Evolutionary conservation across 2,888 invertebrate genomes (phyloP).

Genomic region (Meteorus colon): DNA sequence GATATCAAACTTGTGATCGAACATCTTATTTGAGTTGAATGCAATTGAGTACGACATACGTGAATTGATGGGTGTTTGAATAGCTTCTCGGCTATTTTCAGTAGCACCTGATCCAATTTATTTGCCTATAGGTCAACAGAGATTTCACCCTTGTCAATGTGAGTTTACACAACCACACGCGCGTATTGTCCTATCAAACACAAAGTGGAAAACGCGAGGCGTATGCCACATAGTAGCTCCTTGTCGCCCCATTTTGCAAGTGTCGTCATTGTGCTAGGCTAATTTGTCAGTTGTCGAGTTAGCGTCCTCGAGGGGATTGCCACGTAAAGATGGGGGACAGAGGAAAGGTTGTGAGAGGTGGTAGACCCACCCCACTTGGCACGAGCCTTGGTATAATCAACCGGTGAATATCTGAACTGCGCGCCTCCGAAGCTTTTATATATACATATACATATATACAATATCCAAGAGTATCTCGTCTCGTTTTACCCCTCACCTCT

Average conservation of each 20-base stretch:
- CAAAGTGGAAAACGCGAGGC: constrained; percentile 55
- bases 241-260: constrained; percentile 73
- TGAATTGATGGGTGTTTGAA: constrained; percentile 9
- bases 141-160: constrained; percentile 11
- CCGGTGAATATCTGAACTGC: constrained; percentile 72
- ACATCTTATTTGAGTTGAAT: neutral
- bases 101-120: constrained; percentile 37
- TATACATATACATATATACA: constrained; percentile 34
- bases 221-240: constrained; percentile 48
- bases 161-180: constrained; percentile 11
- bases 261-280: constrained; percentile 72
- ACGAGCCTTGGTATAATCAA: constrained; percentile 65
- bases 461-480: constrained; percentile 41
- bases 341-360: constrained; percentile 26
- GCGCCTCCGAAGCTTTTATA: constrained; percentile 56
- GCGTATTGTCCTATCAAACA: constrained; percentile 56
- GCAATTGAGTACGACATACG: constrained; percentile 2
- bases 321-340: constrained; percentile 52
- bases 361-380: constrained; percentile 54
- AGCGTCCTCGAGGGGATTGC: constrained; percentile 70
- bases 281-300: constrained; percentile 74
- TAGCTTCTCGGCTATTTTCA: neutral
- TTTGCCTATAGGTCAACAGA: constrained; percentile 12
- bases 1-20: too few species aligned
- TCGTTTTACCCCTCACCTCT: constrained; percentile 47